Conservation (phyloP, 1,140 invertebrate species). For the Drosophila azteca region DNA sequence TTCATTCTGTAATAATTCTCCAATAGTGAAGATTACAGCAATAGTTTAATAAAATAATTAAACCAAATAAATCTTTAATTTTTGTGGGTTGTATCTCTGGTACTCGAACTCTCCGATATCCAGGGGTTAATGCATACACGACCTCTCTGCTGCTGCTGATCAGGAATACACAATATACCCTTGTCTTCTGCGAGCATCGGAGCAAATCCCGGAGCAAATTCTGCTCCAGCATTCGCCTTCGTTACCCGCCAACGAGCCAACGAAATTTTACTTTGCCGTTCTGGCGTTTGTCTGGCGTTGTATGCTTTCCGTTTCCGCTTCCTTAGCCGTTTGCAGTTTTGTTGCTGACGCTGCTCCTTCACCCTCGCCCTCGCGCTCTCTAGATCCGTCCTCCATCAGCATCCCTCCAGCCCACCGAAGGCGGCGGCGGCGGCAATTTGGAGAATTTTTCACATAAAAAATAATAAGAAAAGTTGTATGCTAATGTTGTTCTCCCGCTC, state of each 20-base stretch:
- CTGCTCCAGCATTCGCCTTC: conserved; percentile 4
- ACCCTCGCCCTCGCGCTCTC: background rate
- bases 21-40: no score
- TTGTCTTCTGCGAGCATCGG: background rate
- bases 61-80: no score
- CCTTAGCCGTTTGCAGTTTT: conserved; percentile 76
- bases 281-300: conserved; percentile 74
- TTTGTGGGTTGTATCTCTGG: no score
- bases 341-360: conserved; percentile 48
- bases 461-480: conserved; percentile 83
- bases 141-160: no score
- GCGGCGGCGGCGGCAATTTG: conserved; percentile 51
- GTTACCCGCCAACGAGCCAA: conserved; percentile 42
- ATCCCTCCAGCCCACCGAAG: conserved; percentile 35
- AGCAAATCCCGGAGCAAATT: no score
- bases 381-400: conserved; percentile 6
- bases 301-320: conserved; percentile 81
- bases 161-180: no score
- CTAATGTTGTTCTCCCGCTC: conserved; percentile 62
- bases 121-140: no score
- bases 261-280: conserved; percentile 43
- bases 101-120: no score
- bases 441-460: conserved; percentile 81
- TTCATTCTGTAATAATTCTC: no score
- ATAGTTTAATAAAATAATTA: no score